Base-by-base conservation (phyloP, 2,888 invertebrate genomes). In the Drosophila imparisetae region DNA sequence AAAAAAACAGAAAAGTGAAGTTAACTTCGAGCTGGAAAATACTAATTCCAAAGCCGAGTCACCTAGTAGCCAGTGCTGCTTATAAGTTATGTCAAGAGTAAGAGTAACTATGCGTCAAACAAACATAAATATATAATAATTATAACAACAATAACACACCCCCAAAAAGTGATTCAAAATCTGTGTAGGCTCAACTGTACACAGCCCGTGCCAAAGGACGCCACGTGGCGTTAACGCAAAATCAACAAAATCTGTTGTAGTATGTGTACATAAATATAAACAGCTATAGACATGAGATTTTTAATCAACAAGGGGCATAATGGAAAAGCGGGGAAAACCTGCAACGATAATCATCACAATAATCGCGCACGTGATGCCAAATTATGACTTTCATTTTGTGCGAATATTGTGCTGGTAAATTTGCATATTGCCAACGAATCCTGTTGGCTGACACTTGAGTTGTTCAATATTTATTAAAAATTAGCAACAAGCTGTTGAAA, bases 391-490 rank as follows among this genome's bases (percentile, higher is more conserved):
- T 76, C 60, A 66, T 58, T 68, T 60, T 71, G 59, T 72, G 88
- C 77, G 64, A 88, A 89, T 84, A 81, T 79, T 73, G 72, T 79
- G 65, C 48, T 66, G 60, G 54, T 38, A 85, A 82, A 86, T 86
- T 86, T 86, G 86, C 86, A 86, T 86, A 83, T 77, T 73, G 50
- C 4, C 64, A 36, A 7, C 32, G 73, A 50, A 38, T 21, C 32
- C 6, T 36, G 32, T 29, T 42, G 11, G 7, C 29, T 62, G 45
- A 45, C 67, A 57, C 78, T 82, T 67, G 59, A 79, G 59, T 69
- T 64, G 71, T 78, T 80, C 80, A 88, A 81, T 88, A 75, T 82
- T 85, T 91, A 85, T 86, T 85, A 81, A 85, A 87, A 91, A 89
- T 90, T 91, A 84, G 76, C 81, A 85, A 81, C 85, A 90, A 76